Base-by-base conservation (phyloP, 2,113 vertebrate species). In the Ancistrus triradiatus region DNA sequence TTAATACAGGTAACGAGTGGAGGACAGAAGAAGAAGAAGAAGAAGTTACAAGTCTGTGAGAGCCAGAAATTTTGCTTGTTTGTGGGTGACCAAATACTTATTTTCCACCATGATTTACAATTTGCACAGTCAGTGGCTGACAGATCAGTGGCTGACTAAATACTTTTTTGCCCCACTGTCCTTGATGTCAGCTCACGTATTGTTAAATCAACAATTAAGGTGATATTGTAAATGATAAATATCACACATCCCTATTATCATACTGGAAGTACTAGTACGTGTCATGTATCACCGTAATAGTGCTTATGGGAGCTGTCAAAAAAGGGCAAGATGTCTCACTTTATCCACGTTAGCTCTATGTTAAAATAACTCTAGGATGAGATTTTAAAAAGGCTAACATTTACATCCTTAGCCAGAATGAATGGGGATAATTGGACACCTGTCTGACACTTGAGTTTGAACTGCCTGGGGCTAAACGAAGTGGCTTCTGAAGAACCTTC, bases 371-470 rank as follows among this genome's bases (percentile, higher is more conserved):
- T 28, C 27, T 40, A 58, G 31, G 35, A 40, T 25, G 21, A 24
- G 53, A 17, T 40, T 40, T 37, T 57, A 58, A 21, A 66, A 66
- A 28, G 53, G 33, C 64, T 66, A 66, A 66, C 64, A 58, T 50
- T 58, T 59, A 49, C 53, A 66, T 58, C 44, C 44, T 57, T 40
- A 42, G 44, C 35, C 33, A 50, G 35, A 66, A 66, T 59, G 64
- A 66, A 58, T 40, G 46, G 46, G 47, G 46, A 40, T 66, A 66
- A 73, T 73, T 63, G 52, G 66, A 56, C 53, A 62, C 64, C 66
- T 58, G 64, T 59, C 55, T 65, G 55, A 65, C 35, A 35, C 69
- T 58, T 59, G 43, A 48, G 44, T 25, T 62, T 61, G 21, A 56
- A 62, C 50, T 66, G 69, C 64, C 64, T 63, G 31, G 52, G 64